Percentiles rank a stretch among this genome's conserved stretches.
Conservation (phyloP, 2,888 invertebrate species). For the Ferrisia virgata region DNA sequence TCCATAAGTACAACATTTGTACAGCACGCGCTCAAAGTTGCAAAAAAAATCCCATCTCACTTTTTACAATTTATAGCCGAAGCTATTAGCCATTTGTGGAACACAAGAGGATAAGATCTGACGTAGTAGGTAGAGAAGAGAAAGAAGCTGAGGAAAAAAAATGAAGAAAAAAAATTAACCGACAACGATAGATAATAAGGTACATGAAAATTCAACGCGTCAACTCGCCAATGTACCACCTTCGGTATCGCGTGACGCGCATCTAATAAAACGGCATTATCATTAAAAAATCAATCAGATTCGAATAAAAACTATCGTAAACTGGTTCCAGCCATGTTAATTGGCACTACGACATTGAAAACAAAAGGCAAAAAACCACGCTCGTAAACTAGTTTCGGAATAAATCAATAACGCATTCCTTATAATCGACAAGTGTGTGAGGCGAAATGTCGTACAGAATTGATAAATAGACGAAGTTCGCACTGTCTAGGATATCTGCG, state of each 20-base stretch:
- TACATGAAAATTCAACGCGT: constrained; percentile 41
- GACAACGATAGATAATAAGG: constrained; percentile 30
- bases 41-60: background rate
- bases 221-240: constrained; percentile 36
- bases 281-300: constrained; percentile 43
- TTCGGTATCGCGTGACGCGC: constrained; percentile 40
- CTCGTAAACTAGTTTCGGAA: constrained; percentile 34
- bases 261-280: constrained; percentile 33
- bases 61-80: constrained; percentile 28
- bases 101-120: background rate
- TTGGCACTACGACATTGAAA: constrained; percentile 43
- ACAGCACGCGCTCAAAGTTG: background rate
- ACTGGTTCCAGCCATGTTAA: constrained; percentile 41
- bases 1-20: background rate
- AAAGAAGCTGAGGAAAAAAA: background rate
- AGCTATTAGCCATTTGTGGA: constrained; percentile 20
- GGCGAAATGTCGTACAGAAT: constrained; percentile 41
- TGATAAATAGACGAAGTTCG: constrained; percentile 28
- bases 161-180: constrained; percentile 29
- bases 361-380: constrained; percentile 41
- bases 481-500: no score
- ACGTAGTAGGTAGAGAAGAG: background rate
- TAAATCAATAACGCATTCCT: constrained; percentile 41
- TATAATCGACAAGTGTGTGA: constrained; percentile 33
- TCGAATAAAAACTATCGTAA: constrained; percentile 35